Evolutionary conservation across 2,888 invertebrate genomes (phyloP).

Genomic region (Mimachlamys varia): DNA sequence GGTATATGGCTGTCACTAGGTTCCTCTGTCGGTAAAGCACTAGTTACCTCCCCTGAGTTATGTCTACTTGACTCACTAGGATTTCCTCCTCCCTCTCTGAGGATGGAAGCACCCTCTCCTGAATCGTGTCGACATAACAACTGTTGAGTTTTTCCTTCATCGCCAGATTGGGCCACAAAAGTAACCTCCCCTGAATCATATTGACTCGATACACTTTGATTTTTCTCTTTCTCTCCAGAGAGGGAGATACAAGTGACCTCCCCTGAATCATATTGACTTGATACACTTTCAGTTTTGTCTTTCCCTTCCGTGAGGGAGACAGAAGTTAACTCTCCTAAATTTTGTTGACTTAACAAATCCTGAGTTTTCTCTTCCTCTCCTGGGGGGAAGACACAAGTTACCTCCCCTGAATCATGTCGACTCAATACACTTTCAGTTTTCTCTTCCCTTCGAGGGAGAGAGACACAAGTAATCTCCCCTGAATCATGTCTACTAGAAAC

Average conservation of each 20-base stretch:
- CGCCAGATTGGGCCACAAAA: not conserved
- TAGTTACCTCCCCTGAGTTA: constrained; percentile 32
- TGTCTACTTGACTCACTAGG: not conserved
- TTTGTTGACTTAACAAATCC: not conserved
- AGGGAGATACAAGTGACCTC: not conserved
- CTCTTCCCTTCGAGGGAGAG: not conserved
- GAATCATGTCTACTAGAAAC: not conserved
- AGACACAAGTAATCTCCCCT: not conserved
- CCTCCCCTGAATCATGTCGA: constrained; percentile 34
- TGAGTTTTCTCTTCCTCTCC: not conserved
- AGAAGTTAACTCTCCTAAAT: not conserved
- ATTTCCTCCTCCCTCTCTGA: not conserved
- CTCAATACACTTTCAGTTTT: not conserved
- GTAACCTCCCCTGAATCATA: constrained; percentile 31
- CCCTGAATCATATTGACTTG: constrained; percentile 8
- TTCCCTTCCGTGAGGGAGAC: not conserved
- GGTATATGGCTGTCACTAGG: not conserved
- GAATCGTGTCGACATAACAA: not conserved
- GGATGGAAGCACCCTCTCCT: not conserved
- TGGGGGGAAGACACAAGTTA: not conserved
- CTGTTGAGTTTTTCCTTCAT: not conserved
- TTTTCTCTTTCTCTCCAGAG: not conserved
- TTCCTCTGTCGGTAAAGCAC: not conserved
- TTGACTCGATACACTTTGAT: not conserved
- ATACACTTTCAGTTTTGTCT: not conserved